Percentiles rank a stretch among this genome's conserved stretches.
Evolutionary conservation across 2,113 vertebrate species (phyloP).

Genomic region (Petromus typicus): DNA sequence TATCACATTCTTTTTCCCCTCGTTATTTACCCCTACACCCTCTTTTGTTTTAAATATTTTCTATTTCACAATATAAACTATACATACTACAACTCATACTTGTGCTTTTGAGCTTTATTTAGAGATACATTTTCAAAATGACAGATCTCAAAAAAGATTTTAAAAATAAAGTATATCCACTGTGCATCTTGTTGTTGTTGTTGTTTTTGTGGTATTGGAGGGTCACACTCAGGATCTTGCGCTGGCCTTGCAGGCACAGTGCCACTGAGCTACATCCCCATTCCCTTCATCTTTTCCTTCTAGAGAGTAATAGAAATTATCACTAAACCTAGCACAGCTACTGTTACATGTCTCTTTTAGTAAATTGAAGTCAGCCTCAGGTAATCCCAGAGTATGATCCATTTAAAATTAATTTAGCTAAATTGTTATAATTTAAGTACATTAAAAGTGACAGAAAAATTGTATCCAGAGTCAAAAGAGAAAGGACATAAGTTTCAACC

Average conservation of each 20-base stretch:
- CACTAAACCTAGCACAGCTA: not conserved
- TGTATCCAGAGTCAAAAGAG: not conserved
- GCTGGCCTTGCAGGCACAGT: no score
- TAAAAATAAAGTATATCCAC: not conserved
- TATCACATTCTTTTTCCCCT: no score
- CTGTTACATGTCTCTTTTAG: not conserved
- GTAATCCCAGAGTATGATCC: not conserved
- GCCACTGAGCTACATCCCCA: no score
- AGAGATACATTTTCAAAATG: not conserved
- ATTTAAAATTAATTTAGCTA: slow-evolving; percentile 2
- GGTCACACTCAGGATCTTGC: no score
- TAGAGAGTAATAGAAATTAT: not conserved
- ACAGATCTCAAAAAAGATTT: not conserved
- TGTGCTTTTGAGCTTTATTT: not conserved
- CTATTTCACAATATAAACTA: no score
- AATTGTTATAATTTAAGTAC: not conserved
- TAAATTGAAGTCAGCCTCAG: not conserved
- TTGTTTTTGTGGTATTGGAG: no score
- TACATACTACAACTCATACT: no score
- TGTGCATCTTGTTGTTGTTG: no score
- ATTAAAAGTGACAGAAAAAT: slow-evolving; percentile 11
- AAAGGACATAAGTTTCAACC: not conserved
- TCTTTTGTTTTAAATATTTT: no score
- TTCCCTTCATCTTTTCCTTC: not conserved
- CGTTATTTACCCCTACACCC: no score